These are phyloP conservation scores for Cynoglossus semilaevis DNA, from an alignment of 2,113 vertebrate genomes.

Conservation along the genomic window DNA sequence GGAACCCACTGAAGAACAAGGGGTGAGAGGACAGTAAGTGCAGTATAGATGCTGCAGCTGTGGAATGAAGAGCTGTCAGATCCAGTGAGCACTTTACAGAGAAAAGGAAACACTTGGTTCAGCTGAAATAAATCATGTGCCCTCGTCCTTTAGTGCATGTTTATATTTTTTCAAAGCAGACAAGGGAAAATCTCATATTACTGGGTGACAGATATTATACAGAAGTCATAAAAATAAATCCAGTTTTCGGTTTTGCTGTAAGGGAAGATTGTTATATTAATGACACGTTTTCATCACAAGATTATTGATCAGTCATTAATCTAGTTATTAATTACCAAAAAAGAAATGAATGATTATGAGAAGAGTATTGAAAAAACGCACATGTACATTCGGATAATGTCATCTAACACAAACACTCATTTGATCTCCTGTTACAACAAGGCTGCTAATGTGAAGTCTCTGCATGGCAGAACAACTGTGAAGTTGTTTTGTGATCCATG, in stretches of 20 bases:
- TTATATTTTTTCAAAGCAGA: not conserved
- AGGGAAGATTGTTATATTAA: no score
- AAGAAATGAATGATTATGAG: no score
- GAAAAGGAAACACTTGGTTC: slow-evolving; percentile 69
- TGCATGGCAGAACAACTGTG: not conserved
- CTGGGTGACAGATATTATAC: no score
- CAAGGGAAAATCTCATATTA: not conserved
- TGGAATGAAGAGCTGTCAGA: slow-evolving; percentile 73
- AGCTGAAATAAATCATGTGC: slow-evolving; percentile 75
- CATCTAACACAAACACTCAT: not conserved
- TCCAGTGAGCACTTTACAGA: slow-evolving; percentile 62
- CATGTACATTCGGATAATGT: slow-evolving; percentile 3
- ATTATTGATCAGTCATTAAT: no score
- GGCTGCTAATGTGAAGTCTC: slow-evolving; percentile 1
- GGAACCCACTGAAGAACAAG: slow-evolving; percentile 60
- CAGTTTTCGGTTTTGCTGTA: no score
- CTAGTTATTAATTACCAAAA: no score
- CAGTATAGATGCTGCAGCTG: slow-evolving; percentile 72
- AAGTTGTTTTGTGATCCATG: not conserved
- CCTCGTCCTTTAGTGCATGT: slow-evolving; percentile 51
- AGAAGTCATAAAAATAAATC: no score
- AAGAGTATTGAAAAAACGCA: not conserved
- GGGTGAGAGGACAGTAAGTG: slow-evolving; percentile 54
- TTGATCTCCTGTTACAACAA: slow-evolving; percentile 9
- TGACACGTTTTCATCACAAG: no score